A percentile compares a stretch with the other conserved stretches of the same genome.
phyloP scores from a whole-genome alignment of 2,888 invertebrate species.

The Plutella xylostella region DNA sequence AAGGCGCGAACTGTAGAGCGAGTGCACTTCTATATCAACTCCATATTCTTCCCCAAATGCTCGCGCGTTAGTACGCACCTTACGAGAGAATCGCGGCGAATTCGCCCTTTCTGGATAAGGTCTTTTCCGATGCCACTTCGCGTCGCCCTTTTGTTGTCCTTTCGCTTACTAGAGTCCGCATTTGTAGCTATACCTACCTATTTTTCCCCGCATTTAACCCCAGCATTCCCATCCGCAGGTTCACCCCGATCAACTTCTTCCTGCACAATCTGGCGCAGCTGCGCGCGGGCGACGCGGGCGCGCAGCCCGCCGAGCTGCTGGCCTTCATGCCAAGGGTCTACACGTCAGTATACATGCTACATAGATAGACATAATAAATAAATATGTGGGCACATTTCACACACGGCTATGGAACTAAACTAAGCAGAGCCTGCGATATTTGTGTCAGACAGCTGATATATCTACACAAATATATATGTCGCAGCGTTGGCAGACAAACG shows the following conservation, averaged over 20 bases:
- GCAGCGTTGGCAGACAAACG: no score
- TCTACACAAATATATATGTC: no score
- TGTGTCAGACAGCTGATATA: no score
- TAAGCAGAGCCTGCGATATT: no score
- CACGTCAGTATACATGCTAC: conserved; percentile 74
- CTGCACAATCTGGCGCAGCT: conserved; percentile 96
- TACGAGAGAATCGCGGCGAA: no score
- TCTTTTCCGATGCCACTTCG: no score
- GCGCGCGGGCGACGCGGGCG: conserved; percentile 89
- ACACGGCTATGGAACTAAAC: background rate
- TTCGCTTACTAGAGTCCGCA: no score
- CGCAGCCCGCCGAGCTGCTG: conserved; percentile 76
- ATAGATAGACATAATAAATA: background rate
- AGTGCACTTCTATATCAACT: conserved; percentile 9
- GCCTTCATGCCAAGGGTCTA: conserved; percentile 96
- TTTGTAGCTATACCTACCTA: no score
- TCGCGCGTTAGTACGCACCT: conserved; percentile 1
- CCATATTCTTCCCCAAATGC: background rate
- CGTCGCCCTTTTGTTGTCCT: no score
- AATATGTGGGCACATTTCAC: no score
- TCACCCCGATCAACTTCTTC: conserved; percentile 98
- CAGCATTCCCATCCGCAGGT: conserved; percentile 49
- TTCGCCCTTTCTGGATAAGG: no score
- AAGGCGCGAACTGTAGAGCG: conserved; percentile 8
- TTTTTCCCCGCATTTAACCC: no score